These are phyloP conservation scores for Parapsyche elsis DNA, from an alignment of 1,140 invertebrate genomes.

Conservation along the genomic window DNA sequence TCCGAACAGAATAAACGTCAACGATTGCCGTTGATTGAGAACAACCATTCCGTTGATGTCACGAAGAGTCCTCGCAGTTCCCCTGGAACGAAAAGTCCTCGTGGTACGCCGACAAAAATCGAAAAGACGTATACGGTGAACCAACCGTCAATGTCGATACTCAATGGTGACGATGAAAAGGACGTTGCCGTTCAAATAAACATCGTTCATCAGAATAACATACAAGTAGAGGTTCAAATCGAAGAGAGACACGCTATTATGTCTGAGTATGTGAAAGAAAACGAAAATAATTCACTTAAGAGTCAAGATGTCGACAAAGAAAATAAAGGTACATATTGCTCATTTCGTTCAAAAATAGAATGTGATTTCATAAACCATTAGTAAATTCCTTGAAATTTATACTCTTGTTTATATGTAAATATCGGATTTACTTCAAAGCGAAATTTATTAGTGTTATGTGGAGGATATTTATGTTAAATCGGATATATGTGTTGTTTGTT, in stretches of 20 bases:
- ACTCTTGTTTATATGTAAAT: background rate
- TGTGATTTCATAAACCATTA: background rate
- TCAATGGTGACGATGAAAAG: slow-evolving; percentile 57
- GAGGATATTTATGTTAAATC: slow-evolving; percentile 2
- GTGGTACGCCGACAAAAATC: slow-evolving; percentile 60
- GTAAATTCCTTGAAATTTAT: background rate
- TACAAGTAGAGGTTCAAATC: slow-evolving; percentile 66
- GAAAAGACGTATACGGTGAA: slow-evolving; percentile 61
- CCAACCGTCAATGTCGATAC: slow-evolving; percentile 57
- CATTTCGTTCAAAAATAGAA: background rate
- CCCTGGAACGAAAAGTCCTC: slow-evolving; percentile 28
- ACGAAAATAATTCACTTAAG: slow-evolving; percentile 22
- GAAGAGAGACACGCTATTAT: slow-evolving; percentile 61
- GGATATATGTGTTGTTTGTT: background rate
- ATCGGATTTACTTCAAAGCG: background rate
- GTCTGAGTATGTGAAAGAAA: slow-evolving; percentile 48
- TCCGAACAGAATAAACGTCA: slow-evolving; percentile 62
- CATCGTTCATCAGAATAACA: slow-evolving; percentile 65
- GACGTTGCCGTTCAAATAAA: slow-evolving; percentile 66
- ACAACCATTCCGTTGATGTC: slow-evolving; percentile 56
- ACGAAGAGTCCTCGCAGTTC: slow-evolving; percentile 52
- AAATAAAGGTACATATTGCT: slow-evolving; percentile 7
- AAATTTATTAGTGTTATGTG: background rate
- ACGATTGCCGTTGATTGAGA: slow-evolving; percentile 63
- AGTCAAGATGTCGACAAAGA: background rate